Percentiles rank a stretch among this genome's conserved stretches.
These are phyloP conservation scores for Eupleurogrammus muticus DNA, from an alignment of 2,797 vertebrate species.

Conservation along the genomic window DNA sequence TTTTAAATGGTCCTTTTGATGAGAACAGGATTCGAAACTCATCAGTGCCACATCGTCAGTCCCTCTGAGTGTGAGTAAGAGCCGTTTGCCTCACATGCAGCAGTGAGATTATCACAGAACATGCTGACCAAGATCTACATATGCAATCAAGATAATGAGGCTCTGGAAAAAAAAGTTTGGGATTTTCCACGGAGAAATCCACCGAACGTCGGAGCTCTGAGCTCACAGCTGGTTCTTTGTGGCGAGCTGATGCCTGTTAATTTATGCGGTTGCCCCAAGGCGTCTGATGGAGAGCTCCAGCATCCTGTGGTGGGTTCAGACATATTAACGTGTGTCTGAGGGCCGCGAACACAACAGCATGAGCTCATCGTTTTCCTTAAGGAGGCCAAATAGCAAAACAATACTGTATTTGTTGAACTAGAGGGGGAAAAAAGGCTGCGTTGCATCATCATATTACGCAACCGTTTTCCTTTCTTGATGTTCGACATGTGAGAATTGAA, in stretches of 20 bases:
- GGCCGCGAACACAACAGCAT: constrained; percentile 12
- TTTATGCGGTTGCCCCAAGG: constrained; percentile 26
- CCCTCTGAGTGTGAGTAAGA: neutral
- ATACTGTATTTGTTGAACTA: neutral
- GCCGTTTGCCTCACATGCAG: neutral
- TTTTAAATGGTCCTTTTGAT: neutral
- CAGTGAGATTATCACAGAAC: neutral
- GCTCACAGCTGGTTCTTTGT: neutral
- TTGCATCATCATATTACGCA: neutral
- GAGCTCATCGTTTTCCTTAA: neutral
- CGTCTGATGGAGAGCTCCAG: constrained; percentile 16
- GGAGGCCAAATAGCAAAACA: neutral
- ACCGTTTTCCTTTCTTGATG: neutral
- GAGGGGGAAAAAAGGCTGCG: neutral
- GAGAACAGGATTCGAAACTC: neutral
- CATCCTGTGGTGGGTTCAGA: neutral
- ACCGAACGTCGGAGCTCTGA: neutral
- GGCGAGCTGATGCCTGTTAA: constrained; percentile 19
- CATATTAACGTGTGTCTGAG: constrained; percentile 3
- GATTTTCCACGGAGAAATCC: neutral
- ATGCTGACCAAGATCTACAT: neutral
- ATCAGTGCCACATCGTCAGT: neutral
- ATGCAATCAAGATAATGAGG: neutral
- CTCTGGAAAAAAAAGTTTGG: neutral
- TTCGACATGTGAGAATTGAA: neutral